phyloP scores from a whole-genome alignment of 2,888 invertebrate genomes.

The Pimpla rufipes region DNA sequence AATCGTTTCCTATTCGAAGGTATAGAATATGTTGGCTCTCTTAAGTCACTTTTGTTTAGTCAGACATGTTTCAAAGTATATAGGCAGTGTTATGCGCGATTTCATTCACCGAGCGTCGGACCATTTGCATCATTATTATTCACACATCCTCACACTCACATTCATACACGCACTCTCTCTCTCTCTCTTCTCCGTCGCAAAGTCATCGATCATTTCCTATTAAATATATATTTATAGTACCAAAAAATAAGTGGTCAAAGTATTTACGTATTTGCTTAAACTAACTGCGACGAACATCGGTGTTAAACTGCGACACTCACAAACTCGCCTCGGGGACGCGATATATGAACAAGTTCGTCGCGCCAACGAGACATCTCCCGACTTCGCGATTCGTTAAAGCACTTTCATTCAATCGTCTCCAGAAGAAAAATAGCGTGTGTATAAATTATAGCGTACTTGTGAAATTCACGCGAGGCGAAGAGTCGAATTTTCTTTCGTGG shows the following conservation, averaged over 20 bases:
- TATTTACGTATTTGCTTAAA: conserved; percentile 68
- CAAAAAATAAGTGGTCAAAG: conserved; percentile 70
- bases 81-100: conserved; percentile 59
- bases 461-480: conserved; percentile 49
- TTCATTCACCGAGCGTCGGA: conserved; percentile 25
- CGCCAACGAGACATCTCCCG: not conserved
- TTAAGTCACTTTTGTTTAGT: conserved; percentile 45
- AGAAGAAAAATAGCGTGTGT: conserved; percentile 35
- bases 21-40: conserved; percentile 53
- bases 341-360: conserved; percentile 24
- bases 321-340: conserved; percentile 13
- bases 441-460: conserved; percentile 63
- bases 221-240: conserved; percentile 64
- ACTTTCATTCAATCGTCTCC: not conserved
- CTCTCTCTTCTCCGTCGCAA: conserved; percentile 7
- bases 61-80: conserved; percentile 54
- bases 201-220: conserved; percentile 36
- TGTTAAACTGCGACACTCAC: conserved; percentile 41
- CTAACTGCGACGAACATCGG: conserved; percentile 54
- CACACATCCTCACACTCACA: conserved; percentile 19
- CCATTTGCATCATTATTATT: conserved; percentile 45
- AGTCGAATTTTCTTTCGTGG: conserved; percentile 23
- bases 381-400: conserved; percentile 1
- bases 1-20: conserved; percentile 12
- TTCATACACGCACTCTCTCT: conserved; percentile 16